Base-by-base conservation (phyloP, 2,113 vertebrate genomes). In the Lates calcarifer region DNA sequence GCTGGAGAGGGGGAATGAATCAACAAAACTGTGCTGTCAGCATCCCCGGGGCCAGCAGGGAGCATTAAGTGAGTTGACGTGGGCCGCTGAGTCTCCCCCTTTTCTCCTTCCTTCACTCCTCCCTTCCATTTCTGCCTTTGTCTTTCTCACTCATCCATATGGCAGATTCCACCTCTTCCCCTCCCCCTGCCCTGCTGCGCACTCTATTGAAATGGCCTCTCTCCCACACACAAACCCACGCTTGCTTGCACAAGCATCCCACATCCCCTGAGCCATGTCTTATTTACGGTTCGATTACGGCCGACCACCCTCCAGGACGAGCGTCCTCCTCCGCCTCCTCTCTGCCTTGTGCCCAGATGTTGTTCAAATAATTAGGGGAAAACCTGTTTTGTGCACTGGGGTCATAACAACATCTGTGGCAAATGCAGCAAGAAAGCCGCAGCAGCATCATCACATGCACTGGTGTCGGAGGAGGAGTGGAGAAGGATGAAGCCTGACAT, bases 231-330 rank as follows among this genome's bases (percentile, higher is more conserved):
- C 77, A 89, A 87, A 90, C 89, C 86, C 88, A 90, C 84, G 76
- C 76, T 85, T 87, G 87, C 90, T 81, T 84, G 82, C 88, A 89
- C 91, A 90, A 85, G 87, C 88, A 80, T 90, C 88, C 88, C 76
- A 77, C 86, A 86, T 89, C 84, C 76, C 76, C 86, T 33, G 78
- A 89, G 90, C 86, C 83, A 49, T 58, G 73, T 90, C 86, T 91
- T 94, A 93, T 94, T 94, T 91, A 94, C 84, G 84, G 87, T 93
- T 91, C 84, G 79, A 90, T 93, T 88, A 87, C 58, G 35, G 61
- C 49, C 74, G 53, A 81, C 74, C 79, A 79, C 86, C 91, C 88
- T 89, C 81, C 68, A 87, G 87, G 82, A 84, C 58, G 22, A 47
- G 26, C 58, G 58, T 68, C 62, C 39, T 90, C 31, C 74, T 86